Conservation (phyloP, 1,140 invertebrate species). For the Drusus annulatus region DNA sequence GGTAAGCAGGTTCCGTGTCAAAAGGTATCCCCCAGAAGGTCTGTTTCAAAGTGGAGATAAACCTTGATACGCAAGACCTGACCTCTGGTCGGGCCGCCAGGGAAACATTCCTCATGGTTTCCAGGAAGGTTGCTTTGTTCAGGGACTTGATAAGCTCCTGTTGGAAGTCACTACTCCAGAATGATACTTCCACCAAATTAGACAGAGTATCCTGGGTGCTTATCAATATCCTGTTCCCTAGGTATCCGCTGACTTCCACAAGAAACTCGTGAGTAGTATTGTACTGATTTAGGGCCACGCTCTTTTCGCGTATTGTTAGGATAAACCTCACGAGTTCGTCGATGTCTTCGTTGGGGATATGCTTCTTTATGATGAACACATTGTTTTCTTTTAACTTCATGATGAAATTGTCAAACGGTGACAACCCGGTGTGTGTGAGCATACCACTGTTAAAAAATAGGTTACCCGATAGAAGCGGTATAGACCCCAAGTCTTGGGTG, state of each 20-base stretch:
- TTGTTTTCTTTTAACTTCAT: not conserved
- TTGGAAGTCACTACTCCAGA: constrained; percentile 22
- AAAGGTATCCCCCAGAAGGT: no score
- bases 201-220: not conserved
- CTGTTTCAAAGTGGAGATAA: not conserved
- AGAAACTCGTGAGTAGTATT: constrained; percentile 11
- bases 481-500: no score
- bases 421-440: not conserved
- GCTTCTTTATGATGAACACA: not conserved
- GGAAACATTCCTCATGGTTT: not conserved
- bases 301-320: constrained; percentile 7
- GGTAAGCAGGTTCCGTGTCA: no score
- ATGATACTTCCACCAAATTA: not conserved
- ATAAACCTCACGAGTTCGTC: constrained; percentile 22
- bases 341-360: not conserved
- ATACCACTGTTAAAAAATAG: not conserved
- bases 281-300: no score
- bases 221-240: not conserved
- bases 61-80: not conserved
- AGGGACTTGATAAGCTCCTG: constrained; percentile 13
- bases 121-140: not conserved
- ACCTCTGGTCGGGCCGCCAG: not conserved
- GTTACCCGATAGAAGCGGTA: not conserved
- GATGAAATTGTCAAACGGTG: not conserved
- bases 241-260: not conserved